Base-by-base conservation (phyloP, 2,797 vertebrate species). In the Pipistrellus pipistrellus region DNA sequence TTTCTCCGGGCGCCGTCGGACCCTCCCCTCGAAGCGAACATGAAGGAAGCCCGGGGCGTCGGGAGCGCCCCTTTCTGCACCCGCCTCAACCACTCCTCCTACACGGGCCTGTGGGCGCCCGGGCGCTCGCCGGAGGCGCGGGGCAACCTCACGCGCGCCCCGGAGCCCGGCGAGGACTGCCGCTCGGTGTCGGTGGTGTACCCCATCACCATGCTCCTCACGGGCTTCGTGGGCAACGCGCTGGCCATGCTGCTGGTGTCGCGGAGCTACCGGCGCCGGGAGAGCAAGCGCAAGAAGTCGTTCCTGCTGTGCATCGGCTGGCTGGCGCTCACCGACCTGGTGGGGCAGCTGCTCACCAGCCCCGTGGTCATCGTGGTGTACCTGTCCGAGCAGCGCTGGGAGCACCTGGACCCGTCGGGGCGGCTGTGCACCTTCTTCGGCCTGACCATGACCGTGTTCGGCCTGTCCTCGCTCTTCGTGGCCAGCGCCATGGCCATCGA, bases 221-320 rank as follows among this genome's bases (percentile, higher is more conserved):
- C 99, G 0, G 99, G 99, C 91, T 97, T 99, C 97, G 99, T 99
- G 98, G 99, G 99, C 90, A 99, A 99, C 93, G 98, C 98, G 0
- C 97, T 99, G 59, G 99, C 99, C 93, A 98, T 99, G 88, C 97
- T 99, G 68, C 98, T 99, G 25, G 99, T 99, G 20, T 99, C 97
- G 32, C 98, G 98, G 53, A 99, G 99, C 25, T 99, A 99, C 98
- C 98, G 98, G 73, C 98, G 98, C 90, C 99, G 99, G 95, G 99
- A 99, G 91, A 99, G 99, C 91, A 98, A 98, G 95, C 98, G 99
- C 94, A 99, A 99, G 97, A 98, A 98, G 48, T 99, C 99, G 0
- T 99, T 99, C 96, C 97, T 99, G 97, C 99, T 99, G 32, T 99
- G 99, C 98, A 99, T 99, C 27, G 99, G 99, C 62, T 99, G 99